Evolutionary conservation across 2,888 invertebrate genomes (phyloP).

Genomic region (Sesia apiformis): DNA sequence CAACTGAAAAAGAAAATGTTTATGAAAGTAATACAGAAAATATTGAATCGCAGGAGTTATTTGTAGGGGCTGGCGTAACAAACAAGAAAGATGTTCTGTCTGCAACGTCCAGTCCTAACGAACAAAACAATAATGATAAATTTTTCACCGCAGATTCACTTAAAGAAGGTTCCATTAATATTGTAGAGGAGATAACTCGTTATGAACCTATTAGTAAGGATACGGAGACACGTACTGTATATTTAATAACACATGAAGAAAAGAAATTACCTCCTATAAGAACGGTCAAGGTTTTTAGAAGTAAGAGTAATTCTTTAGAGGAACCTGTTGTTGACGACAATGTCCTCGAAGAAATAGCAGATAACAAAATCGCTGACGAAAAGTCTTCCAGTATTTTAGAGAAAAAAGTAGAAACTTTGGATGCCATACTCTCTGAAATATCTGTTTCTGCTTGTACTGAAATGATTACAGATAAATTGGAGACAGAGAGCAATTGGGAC

Average conservation of each 20-base stretch:
- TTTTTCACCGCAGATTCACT: slow-evolving; percentile 32
- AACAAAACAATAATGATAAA: slow-evolving; percentile 63
- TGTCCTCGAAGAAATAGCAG: slow-evolving; percentile 15
- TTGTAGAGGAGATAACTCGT: slow-evolving; percentile 42
- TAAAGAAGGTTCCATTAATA: slow-evolving; percentile 36
- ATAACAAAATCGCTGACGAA: slow-evolving; percentile 33
- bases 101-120: slow-evolving; percentile 22
- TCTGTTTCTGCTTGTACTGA: neutral
- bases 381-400: slow-evolving; percentile 30
- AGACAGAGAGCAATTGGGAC: neutral
- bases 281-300: slow-evolving; percentile 71
- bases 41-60: neutral
- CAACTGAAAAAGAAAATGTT: neutral
- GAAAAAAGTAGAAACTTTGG: neutral
- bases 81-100: slow-evolving; percentile 10
- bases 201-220: slow-evolving; percentile 39
- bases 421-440: neutral
- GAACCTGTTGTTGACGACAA: slow-evolving; percentile 23
- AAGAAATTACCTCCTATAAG: slow-evolving; percentile 78
- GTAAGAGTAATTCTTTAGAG: slow-evolving; percentile 74
- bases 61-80: too few species aligned
- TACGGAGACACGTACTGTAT: slow-evolving; percentile 66
- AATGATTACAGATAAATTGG: slow-evolving; percentile 4
- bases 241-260: slow-evolving; percentile 83
- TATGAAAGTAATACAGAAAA: neutral